phyloP scores from a whole-genome alignment of 2,113 vertebrate species.

The Pseudorasbora parva region DNA sequence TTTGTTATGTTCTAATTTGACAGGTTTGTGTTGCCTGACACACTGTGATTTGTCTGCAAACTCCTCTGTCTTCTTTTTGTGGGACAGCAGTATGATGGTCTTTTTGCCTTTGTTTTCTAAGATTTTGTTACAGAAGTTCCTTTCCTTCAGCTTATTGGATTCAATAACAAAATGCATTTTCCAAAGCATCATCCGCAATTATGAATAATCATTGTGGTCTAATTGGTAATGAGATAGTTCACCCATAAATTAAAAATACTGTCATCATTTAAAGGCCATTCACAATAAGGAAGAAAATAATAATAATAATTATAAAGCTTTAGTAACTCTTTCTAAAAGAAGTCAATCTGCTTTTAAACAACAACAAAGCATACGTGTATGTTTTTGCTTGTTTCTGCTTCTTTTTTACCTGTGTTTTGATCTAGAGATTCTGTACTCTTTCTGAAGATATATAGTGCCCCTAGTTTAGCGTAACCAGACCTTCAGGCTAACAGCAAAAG shows the following conservation, averaged over 20 bases:
- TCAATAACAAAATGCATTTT: not conserved
- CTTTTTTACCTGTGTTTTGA: too few relatives aligned
- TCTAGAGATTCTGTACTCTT: too few relatives aligned
- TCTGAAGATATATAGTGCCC: too few relatives aligned
- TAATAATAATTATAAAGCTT: too few relatives aligned
- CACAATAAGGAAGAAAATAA: too few relatives aligned
- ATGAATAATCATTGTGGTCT: too few relatives aligned
- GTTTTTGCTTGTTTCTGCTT: too few relatives aligned
- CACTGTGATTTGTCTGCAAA: not conserved
- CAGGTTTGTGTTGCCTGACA: slow-evolving; percentile 29
- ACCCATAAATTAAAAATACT: not conserved
- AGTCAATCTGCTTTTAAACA: too few relatives aligned
- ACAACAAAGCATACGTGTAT: too few relatives aligned
- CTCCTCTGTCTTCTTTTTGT: slow-evolving; percentile 13
- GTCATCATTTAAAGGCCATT: not conserved
- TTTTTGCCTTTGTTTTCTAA: not conserved
- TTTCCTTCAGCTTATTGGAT: not conserved
- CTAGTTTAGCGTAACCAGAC: too few relatives aligned
- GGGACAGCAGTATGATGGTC: slow-evolving; percentile 6
- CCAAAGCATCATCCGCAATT: not conserved
- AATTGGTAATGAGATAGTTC: not conserved
- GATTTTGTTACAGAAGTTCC: not conserved
- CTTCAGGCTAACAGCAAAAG: too few relatives aligned
- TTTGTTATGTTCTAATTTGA: slow-evolving; percentile 26
- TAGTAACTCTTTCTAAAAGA: too few relatives aligned